A percentile compares a stretch with the other conserved stretches of the same genome.
These are phyloP conservation scores for Bungarus multicinctus DNA, from an alignment of 2,113 vertebrate genomes.

Conservation along the genomic window DNA sequence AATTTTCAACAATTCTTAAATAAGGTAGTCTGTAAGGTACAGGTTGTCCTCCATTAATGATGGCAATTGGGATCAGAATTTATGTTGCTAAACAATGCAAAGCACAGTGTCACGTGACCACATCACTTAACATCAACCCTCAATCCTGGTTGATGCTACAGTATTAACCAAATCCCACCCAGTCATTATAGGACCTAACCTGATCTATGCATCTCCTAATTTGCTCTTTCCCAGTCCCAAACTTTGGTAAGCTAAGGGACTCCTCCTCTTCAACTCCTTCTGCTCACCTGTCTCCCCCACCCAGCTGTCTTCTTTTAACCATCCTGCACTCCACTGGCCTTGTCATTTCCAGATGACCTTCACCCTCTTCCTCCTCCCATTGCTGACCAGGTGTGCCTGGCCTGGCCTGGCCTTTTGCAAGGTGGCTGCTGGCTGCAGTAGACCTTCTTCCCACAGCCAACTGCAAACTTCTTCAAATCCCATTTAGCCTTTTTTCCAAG, in stretches of 20 bases:
- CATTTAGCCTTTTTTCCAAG: too few species aligned
- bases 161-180: not conserved
- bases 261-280: not conserved
- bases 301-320: not conserved
- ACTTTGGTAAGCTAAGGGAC: not conserved
- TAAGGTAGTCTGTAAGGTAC: not conserved
- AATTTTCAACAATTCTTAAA: not conserved
- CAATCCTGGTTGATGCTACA: not conserved
- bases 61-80: not conserved
- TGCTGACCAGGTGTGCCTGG: too few species aligned
- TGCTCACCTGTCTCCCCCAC: not conserved
- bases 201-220: not conserved
- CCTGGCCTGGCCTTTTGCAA: too few species aligned
- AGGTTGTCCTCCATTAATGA: not conserved
- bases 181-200: not conserved
- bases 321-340: not conserved
- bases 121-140: not conserved
- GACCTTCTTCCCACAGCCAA: too few species aligned
- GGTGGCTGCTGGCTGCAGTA: too few species aligned
- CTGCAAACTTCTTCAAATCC: too few species aligned
- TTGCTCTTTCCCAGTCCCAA: not conserved
- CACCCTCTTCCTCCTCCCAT: too few species aligned
- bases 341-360: not conserved
- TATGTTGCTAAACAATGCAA: not conserved
- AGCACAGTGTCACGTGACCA: not conserved